Conservation (phyloP, 1,140 invertebrate genomes). For the Macrotrachela quadricornifera region DNA sequence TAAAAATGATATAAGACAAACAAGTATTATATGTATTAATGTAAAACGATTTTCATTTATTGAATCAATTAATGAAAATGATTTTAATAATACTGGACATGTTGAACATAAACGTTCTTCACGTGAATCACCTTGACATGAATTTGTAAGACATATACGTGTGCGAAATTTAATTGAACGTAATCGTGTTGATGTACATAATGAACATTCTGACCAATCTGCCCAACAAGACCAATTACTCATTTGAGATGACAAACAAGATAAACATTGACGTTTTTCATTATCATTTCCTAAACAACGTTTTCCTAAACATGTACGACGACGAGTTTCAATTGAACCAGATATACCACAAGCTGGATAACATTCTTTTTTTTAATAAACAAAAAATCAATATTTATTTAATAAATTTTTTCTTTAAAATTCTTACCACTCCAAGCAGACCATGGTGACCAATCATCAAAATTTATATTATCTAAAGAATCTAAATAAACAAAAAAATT, state of each 20-base stretch:
- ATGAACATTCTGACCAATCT: constrained; percentile 2
- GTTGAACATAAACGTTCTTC: too few species aligned
- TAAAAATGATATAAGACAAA: too few species aligned
- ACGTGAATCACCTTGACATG: too few species aligned
- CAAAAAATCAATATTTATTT: too few species aligned
- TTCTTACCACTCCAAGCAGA: neutral
- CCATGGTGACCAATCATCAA: constrained; percentile 1
- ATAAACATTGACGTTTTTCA: neutral
- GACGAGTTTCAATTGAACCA: neutral
- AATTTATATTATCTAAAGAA: neutral
- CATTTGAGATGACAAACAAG: neutral
- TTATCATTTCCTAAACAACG: neutral
- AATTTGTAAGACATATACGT: neutral
- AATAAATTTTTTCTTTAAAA: too few species aligned
- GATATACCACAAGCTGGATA: neutral
- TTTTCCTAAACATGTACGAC: neutral
- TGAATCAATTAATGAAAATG: too few species aligned
- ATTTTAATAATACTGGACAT: too few species aligned
- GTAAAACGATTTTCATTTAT: too few species aligned
- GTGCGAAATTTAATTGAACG: neutral
- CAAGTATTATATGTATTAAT: too few species aligned
- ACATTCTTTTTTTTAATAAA: too few species aligned
- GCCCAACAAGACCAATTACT: neutral
- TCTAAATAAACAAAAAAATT: neutral
- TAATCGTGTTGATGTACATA: neutral